phyloP scores from a whole-genome alignment of 2,113 vertebrate genomes.

The Megaceryle torquata region DNA sequence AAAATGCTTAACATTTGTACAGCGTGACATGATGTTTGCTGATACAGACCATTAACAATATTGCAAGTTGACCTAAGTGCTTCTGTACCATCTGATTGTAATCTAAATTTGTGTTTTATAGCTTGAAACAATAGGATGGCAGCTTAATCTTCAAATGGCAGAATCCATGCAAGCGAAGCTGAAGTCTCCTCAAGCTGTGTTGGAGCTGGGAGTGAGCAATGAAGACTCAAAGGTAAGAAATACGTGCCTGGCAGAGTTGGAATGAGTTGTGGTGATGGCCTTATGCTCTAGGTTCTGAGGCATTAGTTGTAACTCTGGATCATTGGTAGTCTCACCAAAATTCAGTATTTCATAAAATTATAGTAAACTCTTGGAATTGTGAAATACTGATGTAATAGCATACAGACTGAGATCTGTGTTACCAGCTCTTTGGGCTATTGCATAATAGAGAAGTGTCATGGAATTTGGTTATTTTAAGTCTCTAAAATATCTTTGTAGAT shows the following conservation, averaged over 20 bases:
- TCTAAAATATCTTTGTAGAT: not conserved
- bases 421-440: not conserved
- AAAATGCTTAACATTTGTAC: not conserved
- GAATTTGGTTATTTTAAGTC: not conserved
- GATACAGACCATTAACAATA: not conserved
- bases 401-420: not conserved
- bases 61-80: not conserved
- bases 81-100: constrained; percentile 28
- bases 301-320: not conserved
- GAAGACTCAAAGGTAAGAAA: constrained; percentile 88
- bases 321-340: not conserved
- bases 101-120: constrained; percentile 69
- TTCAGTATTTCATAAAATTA: not conserved
- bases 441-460: not conserved
- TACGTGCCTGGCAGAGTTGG: not conserved
- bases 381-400: not conserved
- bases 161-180: constrained; percentile 86
- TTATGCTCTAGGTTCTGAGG: not conserved
- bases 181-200: constrained; percentile 86
- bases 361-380: not conserved
- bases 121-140: constrained; percentile 92
- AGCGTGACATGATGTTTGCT: not conserved
- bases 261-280: not conserved
- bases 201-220: constrained; percentile 85
- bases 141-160: constrained; percentile 94